Percentiles rank a stretch among this genome's conserved stretches.
Evolutionary conservation across 1,140 invertebrate genomes (phyloP).

Genomic region (Andricus grossulariae): DNA sequence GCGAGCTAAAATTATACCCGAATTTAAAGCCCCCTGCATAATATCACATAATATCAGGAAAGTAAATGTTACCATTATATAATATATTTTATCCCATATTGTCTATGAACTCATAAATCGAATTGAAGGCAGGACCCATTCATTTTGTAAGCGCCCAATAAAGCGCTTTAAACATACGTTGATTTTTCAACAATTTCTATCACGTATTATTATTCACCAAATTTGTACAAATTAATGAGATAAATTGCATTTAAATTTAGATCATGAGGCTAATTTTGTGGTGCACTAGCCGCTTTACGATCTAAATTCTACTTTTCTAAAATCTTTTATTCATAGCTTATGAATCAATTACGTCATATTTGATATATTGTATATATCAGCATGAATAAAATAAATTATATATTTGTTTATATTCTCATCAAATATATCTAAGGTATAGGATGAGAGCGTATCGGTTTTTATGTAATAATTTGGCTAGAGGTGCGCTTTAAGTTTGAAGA

Average conservation of each 20-base stretch:
- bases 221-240: slow-evolving; percentile 2
- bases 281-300: slow-evolving; percentile 5
- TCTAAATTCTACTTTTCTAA: not conserved
- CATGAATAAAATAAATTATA: too few species aligned
- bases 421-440: slow-evolving; percentile 2
- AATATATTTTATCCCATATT: slow-evolving; percentile 70
- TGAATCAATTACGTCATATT: too few species aligned
- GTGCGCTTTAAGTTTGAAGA: slow-evolving; percentile 10
- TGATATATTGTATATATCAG: too few species aligned
- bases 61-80: slow-evolving; percentile 65
- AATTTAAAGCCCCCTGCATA: slow-evolving; percentile 46
- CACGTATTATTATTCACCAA: not conserved
- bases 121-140: slow-evolving; percentile 22
- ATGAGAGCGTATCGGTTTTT: not conserved
- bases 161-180: not conserved
- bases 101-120: slow-evolving; percentile 57
- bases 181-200: slow-evolving; percentile 12
- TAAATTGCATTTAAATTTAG: slow-evolving; percentile 27
- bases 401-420: not conserved
- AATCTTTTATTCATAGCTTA: not conserved
- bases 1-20: slow-evolving; percentile 29
- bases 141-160: not conserved
- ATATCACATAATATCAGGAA: slow-evolving; percentile 54
- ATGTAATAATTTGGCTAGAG: not conserved
- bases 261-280: not conserved